Evolutionary conservation across 2,888 invertebrate species (phyloP).

Genomic region (Unio delphinus): DNA sequence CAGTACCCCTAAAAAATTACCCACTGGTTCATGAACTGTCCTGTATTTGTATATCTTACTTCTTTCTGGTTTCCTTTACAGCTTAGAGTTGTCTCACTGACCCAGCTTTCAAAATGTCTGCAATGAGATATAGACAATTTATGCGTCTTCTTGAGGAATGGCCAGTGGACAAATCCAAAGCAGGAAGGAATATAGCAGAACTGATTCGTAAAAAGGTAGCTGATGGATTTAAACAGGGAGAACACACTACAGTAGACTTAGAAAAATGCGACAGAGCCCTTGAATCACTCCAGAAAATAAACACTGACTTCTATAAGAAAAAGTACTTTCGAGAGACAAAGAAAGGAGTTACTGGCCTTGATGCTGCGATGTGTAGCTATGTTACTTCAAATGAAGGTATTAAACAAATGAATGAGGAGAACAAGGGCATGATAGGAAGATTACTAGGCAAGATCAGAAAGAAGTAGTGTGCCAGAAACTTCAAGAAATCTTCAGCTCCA

Average conservation of each 20-base stretch:
- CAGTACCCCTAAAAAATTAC: no score
- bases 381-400: background rate
- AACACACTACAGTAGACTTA: background rate
- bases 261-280: slow-evolving; percentile 4
- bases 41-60: no score
- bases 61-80: no score
- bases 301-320: slow-evolving; percentile 2
- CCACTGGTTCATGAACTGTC: no score
- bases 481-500: no score
- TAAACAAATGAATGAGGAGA: no score
- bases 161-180: slow-evolving; percentile 5
- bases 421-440: no score
- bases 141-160: slow-evolving; percentile 8
- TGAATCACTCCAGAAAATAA: slow-evolving; percentile 6
- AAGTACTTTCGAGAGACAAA: slow-evolving; percentile 2
- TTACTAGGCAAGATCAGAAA: no score
- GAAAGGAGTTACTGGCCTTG: background rate
- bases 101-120: slow-evolving; percentile 2
- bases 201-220: slow-evolving; percentile 2
- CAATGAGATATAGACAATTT: slow-evolving; percentile 1
- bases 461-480: no score
- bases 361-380: background rate
- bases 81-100: no score
- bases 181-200: slow-evolving; percentile 4
- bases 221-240: slow-evolving; percentile 5